Evolutionary conservation across 1,140 invertebrate genomes (phyloP), one percentile per base, ranked within the genome.

Genomic region (Tetragonula clypearis): DNA sequence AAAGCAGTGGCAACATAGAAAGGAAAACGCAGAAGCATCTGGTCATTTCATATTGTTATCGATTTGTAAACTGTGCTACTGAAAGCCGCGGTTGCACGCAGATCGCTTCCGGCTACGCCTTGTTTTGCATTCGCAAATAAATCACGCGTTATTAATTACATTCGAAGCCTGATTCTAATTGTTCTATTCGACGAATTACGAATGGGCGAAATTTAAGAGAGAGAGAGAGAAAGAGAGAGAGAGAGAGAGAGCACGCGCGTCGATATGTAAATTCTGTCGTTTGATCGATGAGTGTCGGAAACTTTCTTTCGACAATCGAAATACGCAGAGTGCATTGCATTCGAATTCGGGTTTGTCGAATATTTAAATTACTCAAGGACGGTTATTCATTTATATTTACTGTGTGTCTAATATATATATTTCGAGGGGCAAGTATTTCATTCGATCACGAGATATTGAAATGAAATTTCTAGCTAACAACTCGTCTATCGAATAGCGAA

Each of bases 61-160:
- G 80, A 75, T 82, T 26, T 74, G 41, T 19, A 58, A 83, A 49
- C 30, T 41, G 30, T 56, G 30, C 23, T 75, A 66, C 17, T 55
- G 72, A 82, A 75, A 74, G 58, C 58, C 2, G 14, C 9, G 58
- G 5, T 74, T 76, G 72, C 53, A 77, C n/a, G 58, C 30, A 69
- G 26, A 75, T 82, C 66, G 21, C 19, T 35, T 75, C 58, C 58
- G 58, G n/a, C 23, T 30, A 73, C 71, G 58, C 71, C 49, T 73
- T 79, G 65, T 60, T 74, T 75, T 30, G 35, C 72, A 55, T 14
- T 55, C 15, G 26, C 71, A 72, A 83, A 76, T 56, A 66, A 77
- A 68, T 58, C 21, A 30, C 17, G 73, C 15, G 15, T 30, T 35
- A 73, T 69, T 68, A 77, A 77, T 68, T 68, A 23, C 23, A 65